Base-by-base conservation (phyloP, 2,797 vertebrate genomes). In the Channallabes apus region DNA sequence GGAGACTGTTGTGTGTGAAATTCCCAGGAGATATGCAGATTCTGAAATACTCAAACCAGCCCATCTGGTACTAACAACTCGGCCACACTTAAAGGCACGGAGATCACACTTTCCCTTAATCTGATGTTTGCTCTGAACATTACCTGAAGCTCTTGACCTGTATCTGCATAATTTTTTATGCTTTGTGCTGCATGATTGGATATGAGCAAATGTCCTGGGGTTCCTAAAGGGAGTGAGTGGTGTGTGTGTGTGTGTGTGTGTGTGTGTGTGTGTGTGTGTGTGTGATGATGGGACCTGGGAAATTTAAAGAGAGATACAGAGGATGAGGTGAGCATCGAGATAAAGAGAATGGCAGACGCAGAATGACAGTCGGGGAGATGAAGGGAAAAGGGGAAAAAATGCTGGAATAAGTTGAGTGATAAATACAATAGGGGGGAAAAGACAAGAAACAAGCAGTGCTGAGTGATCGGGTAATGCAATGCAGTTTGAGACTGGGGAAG, bases 341-440 rank as follows among this genome's bases (percentile, higher is more conserved):
- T n/a, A 6, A 59, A 80, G 64, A 29, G 18, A 38, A 15, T 20
- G 64, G 68, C 24, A 46, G 54, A 85, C 9, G 1, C 41, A 67
- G 51, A 61, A 54, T 27, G 80, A 79, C 80, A 72, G 80, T 29
- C 82, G 67, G 24, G 24, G 67, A 86, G 69, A 72, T 72, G 65
- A 75, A 80, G 69, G 18, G 0, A 65, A 78, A 82, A 67, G 80
- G 80, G 38, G 64, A 54, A 61, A 68, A 7, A 79, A 54, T 83
- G 20, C 27, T 62, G 14, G 64, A 80, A 80, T 75, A 82, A 81
- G 61, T 7, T 38, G 9, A 58, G 38, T 6, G 32, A 82, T 82
- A 77, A 83, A 80, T 46, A 80, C 75, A 83, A 56, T 59, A 32
- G 78, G 20, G n/a, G 2, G 11, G 38, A 71, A 71, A 67, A 24